A percentile compares a stretch with the other conserved stretches of the same genome.
Conservation (phyloP, 2,797 vertebrate genomes). For the Chelonia mydas region DNA sequence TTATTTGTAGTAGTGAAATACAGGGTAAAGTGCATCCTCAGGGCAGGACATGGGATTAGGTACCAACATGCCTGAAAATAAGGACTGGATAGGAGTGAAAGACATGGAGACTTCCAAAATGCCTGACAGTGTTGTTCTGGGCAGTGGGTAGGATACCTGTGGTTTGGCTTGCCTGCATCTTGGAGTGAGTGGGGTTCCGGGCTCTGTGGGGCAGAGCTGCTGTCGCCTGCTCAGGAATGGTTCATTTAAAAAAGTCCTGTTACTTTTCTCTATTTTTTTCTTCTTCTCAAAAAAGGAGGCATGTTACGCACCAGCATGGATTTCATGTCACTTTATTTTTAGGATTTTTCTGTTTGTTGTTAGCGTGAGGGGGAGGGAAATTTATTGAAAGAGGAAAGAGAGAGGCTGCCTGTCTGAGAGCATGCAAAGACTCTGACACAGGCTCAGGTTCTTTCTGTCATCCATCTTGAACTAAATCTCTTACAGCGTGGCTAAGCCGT, state of each 20-base stretch:
- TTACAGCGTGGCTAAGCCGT: not conserved
- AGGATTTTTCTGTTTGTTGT: not conserved
- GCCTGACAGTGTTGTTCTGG: not conserved
- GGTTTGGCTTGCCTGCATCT: not conserved
- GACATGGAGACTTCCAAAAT: not conserved
- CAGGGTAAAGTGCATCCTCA: not conserved
- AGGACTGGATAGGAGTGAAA: not conserved
- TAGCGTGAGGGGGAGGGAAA: not conserved
- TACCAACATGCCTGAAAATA: not conserved
- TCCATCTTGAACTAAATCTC: not conserved
- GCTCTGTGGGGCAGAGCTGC: not conserved
- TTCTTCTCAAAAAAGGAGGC: not conserved
- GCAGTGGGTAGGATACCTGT: not conserved
- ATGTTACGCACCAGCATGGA: not conserved
- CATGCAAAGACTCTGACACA: not conserved
- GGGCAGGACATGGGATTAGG: not conserved
- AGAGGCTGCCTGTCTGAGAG: not conserved
- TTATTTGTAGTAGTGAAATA: not conserved
- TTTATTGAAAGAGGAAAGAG: not conserved
- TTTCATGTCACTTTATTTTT: not conserved
- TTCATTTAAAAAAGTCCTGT: not conserved
- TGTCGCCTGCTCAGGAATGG: not conserved
- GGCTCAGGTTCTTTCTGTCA: constrained; percentile 22
- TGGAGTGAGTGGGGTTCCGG: not conserved
- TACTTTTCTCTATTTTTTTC: not conserved